A percentile compares a stretch with the other conserved stretches of the same genome.
Evolutionary conservation across 53 echinoderm and acorn worm species (phyloP).

Genomic region (Henricia sp.): DNA sequence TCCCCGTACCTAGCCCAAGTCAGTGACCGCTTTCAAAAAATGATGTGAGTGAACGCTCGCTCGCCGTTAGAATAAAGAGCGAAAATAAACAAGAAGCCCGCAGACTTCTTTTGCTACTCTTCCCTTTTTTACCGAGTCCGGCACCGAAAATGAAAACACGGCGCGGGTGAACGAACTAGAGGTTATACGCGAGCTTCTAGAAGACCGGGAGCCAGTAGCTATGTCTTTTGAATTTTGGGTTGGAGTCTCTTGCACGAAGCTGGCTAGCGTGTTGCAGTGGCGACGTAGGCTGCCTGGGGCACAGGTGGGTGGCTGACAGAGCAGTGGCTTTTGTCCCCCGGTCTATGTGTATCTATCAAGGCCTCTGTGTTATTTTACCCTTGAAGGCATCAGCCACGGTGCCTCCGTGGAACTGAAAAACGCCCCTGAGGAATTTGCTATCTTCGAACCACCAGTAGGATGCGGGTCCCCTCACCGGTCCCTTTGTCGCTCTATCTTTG

Average conservation of each 20-base stretch:
- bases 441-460: slow-evolving; percentile 25
- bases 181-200: slow-evolving; percentile 30
- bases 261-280: slow-evolving; percentile 2
- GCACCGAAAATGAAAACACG: slow-evolving; percentile 53
- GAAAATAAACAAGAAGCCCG: not conserved
- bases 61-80: not conserved
- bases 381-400: slow-evolving; percentile 46
- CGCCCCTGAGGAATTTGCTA: slow-evolving; percentile 23
- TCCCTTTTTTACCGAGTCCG: not conserved
- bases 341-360: slow-evolving; percentile 50
- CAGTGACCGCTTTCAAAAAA: slow-evolving; percentile 59
- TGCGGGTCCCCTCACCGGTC: not conserved
- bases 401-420: slow-evolving; percentile 31
- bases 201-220: not conserved
- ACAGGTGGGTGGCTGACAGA: slow-evolving; percentile 51
- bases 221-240: slow-evolving; percentile 43
- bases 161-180: slow-evolving; percentile 56
- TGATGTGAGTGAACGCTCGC: slow-evolving; percentile 43
- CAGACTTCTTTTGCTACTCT: not conserved
- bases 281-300: slow-evolving; percentile 18
- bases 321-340: slow-evolving; percentile 50
- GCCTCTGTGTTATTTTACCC: slow-evolving; percentile 54
- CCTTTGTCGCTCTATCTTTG: not conserved
- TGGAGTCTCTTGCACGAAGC: slow-evolving; percentile 21
- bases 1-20: slow-evolving; percentile 5